phyloP scores from a whole-genome alignment of 2,113 vertebrate genomes.

The Petrocephalus microphthalmus region DNA sequence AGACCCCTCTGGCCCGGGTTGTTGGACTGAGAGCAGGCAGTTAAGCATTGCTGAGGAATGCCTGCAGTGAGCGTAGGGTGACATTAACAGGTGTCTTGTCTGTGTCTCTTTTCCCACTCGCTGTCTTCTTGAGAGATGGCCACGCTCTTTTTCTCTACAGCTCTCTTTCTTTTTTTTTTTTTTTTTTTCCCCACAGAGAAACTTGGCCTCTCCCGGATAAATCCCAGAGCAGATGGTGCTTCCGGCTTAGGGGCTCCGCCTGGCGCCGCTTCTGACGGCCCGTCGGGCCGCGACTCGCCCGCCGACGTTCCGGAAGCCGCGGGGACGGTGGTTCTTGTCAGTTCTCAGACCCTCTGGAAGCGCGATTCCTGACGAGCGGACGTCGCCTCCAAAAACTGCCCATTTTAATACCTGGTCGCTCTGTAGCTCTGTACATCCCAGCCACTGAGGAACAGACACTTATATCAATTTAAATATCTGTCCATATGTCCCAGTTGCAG shows the following conservation, averaged over 20 bases:
- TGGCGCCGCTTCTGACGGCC: slow-evolving; percentile 46
- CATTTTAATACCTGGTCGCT: slow-evolving; percentile 47
- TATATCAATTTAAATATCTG: background rate
- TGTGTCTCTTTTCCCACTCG: background rate
- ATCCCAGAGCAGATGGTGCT: slow-evolving; percentile 45
- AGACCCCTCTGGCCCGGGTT: background rate
- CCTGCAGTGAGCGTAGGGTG: background rate
- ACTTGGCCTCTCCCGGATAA: slow-evolving; percentile 46
- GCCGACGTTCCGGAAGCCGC: slow-evolving; percentile 35
- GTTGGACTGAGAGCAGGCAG: background rate
- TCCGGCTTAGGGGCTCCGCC: slow-evolving; percentile 19
- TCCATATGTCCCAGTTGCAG: background rate
- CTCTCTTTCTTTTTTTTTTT: background rate
- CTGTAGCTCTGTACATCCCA: slow-evolving; percentile 31
- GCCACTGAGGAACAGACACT: slow-evolving; percentile 31
- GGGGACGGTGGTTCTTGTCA: slow-evolving; percentile 45
- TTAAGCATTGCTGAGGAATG: background rate
- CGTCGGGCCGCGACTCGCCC: slow-evolving; percentile 44
- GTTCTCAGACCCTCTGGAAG: slow-evolving; percentile 47
- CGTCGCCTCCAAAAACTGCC: too few relatives aligned
- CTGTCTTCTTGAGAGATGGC: background rate
- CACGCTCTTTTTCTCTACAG: background rate
- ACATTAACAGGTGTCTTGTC: slow-evolving; percentile 9
- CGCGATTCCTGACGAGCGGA: slow-evolving; percentile 33
- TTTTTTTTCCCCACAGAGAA: slow-evolving; percentile 32